Conservation (phyloP, 2,888 invertebrate species). For the Pilophorus perplexus region DNA sequence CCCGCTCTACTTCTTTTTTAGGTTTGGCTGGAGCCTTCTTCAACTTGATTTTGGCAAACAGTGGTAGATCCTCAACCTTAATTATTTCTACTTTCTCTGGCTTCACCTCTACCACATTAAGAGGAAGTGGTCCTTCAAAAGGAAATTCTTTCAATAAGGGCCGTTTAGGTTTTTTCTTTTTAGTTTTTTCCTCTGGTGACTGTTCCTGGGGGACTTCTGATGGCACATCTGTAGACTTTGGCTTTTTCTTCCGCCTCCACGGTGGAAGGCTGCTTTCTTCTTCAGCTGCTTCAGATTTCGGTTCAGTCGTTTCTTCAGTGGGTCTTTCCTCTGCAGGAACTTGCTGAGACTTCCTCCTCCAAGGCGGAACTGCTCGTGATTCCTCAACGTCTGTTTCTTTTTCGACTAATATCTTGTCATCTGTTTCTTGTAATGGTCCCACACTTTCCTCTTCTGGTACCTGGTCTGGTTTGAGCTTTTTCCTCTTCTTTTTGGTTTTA, state of each 20-base stretch:
- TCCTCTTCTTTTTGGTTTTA: slow-evolving; percentile 43
- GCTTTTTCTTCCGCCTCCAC: slow-evolving; percentile 39
- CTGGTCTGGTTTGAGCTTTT: neutral
- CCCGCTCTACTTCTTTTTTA: slow-evolving; percentile 54
- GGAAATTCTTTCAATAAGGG: slow-evolving; percentile 1
- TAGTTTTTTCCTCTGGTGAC: slow-evolving; percentile 30
- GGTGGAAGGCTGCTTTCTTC: neutral
- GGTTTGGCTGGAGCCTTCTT: slow-evolving; percentile 53
- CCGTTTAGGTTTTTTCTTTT: slow-evolving; percentile 37
- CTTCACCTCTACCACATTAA: slow-evolving; percentile 42
- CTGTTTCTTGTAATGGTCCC: neutral
- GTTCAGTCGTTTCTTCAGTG: slow-evolving; percentile 24
- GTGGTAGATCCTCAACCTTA: slow-evolving; percentile 56
- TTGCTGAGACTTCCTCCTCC: slow-evolving; percentile 3
- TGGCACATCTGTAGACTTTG: too few species aligned
- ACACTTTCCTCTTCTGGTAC: neutral
- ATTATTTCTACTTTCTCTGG: slow-evolving; percentile 43
- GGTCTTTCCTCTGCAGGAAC: neutral
- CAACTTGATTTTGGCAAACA: slow-evolving; percentile 60
- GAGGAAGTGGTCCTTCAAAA: slow-evolving; percentile 34
- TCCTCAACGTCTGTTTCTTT: neutral
- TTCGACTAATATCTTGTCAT: neutral
- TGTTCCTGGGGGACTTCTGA: neutral
- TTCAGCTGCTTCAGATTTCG: slow-evolving; percentile 7
- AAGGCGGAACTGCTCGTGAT: slow-evolving; percentile 6